Percentiles rank a stretch among this genome's conserved stretches.
These are phyloP conservation scores for Scolopax bukidnonensis DNA, from an alignment of 2,797 vertebrate genomes.

Conservation along the genomic window DNA sequence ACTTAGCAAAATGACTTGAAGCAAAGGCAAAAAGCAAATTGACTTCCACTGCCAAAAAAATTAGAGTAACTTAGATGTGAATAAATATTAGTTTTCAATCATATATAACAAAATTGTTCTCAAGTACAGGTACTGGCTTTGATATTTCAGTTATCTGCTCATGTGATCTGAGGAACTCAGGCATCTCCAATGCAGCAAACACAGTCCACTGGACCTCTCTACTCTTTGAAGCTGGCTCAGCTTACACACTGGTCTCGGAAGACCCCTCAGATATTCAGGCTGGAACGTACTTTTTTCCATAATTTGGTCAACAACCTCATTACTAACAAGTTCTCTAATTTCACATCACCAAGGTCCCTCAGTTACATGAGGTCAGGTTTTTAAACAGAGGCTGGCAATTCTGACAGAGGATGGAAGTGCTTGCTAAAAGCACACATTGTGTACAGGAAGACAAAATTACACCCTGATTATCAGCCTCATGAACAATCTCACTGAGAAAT, in stretches of 20 bases:
- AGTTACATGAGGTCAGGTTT: neutral
- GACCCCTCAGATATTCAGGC: neutral
- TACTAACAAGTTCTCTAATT: neutral
- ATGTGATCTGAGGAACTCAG: neutral
- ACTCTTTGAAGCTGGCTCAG: neutral
- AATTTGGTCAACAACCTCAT: neutral
- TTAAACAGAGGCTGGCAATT: neutral
- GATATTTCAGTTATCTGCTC: accelerated
- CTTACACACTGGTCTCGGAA: neutral
- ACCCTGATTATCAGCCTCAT: neutral
- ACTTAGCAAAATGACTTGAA: neutral
- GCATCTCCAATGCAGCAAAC: neutral
- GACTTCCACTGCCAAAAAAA: neutral
- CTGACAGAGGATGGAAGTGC: neutral
- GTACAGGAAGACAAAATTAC: neutral
- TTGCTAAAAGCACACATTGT: neutral
- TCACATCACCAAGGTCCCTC: neutral
- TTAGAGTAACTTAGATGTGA: neutral
- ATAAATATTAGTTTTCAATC: neutral
- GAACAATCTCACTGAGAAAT: neutral
- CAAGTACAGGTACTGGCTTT: neutral
- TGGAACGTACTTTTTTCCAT: neutral
- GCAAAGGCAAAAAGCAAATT: neutral
- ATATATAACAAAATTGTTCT: neutral
- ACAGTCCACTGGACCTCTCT: neutral